Evolutionary conservation across 2,113 vertebrate genomes (phyloP).

Genomic region (Onychostruthus taczanowskii): DNA sequence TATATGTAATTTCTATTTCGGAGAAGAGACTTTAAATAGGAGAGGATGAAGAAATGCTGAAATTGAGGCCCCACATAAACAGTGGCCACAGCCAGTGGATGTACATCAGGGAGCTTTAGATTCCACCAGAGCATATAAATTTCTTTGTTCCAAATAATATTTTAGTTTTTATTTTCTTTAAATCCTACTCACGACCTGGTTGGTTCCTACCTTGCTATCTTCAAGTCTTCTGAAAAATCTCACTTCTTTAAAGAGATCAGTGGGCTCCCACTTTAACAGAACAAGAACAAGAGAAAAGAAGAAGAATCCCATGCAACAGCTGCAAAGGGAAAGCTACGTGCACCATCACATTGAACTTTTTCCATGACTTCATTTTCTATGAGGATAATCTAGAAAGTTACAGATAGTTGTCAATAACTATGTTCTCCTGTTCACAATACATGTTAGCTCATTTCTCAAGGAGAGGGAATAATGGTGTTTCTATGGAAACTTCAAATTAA

Average conservation of each 20-base stretch:
- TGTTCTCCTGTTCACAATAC: neutral
- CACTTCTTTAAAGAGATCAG: neutral
- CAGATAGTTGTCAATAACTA: neutral
- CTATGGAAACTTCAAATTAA: constrained; percentile 28
- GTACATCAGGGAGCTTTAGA: neutral
- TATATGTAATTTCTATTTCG: neutral
- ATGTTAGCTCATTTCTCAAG: neutral
- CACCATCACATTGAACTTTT: neutral
- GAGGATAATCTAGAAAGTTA: neutral
- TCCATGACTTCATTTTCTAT: neutral
- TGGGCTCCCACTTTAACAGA: neutral
- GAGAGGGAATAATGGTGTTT: neutral
- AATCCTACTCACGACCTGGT: accelerated
- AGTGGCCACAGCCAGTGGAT: neutral
- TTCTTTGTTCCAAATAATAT: neutral
- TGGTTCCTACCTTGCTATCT: neutral
- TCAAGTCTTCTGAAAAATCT: neutral
- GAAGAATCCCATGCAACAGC: neutral
- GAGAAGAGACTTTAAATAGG: neutral
- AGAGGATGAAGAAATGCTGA: neutral
- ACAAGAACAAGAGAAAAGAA: neutral
- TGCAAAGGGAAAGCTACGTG: neutral
- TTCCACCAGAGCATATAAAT: neutral
- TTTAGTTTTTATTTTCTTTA: neutral
- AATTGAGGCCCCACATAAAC: neutral